phyloP scores from a whole-genome alignment of 2,797 vertebrate species.

The Aulostomus chinensis region DNA sequence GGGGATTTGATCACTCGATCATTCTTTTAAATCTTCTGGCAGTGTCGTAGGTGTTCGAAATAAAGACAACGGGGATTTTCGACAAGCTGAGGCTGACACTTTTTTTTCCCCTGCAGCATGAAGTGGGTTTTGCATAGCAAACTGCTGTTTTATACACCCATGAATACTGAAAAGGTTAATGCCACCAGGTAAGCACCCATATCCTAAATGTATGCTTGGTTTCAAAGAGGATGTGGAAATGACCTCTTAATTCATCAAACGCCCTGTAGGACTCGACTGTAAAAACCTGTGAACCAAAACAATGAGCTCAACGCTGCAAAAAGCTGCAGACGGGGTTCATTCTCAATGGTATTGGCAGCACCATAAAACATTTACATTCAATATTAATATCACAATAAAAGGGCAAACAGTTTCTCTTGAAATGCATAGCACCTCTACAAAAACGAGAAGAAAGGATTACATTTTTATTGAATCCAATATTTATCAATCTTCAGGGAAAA shows the following conservation, averaged over 20 bases:
- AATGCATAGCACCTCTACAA: too few species aligned
- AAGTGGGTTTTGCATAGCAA: constrained; percentile 9
- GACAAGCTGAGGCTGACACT: background rate
- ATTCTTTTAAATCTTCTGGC: constrained; percentile 8
- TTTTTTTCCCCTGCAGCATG: constrained; percentile 28
- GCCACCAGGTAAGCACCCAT: constrained; percentile 5
- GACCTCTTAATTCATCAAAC: background rate
- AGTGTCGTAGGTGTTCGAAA: background rate
- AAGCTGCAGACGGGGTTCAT: too few species aligned
- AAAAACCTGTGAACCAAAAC: background rate
- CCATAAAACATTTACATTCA: too few species aligned
- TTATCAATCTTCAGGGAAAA: background rate
- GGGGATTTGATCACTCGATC: background rate
- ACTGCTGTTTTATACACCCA: constrained; percentile 14
- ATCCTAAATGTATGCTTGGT: constrained; percentile 4
- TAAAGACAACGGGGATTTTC: background rate
- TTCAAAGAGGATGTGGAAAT: constrained; percentile 7
- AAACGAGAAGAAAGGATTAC: too few species aligned
- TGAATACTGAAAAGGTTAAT: constrained; percentile 48
- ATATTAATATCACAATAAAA: too few species aligned
- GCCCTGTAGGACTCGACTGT: background rate
- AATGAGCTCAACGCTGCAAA: too few species aligned
- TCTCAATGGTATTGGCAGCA: too few species aligned
- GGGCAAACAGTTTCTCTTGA: too few species aligned
- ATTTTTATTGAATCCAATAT: background rate